phyloP scores from a whole-genome alignment of 2,888 invertebrate species.

The Orthonychiurus folsomi region DNA sequence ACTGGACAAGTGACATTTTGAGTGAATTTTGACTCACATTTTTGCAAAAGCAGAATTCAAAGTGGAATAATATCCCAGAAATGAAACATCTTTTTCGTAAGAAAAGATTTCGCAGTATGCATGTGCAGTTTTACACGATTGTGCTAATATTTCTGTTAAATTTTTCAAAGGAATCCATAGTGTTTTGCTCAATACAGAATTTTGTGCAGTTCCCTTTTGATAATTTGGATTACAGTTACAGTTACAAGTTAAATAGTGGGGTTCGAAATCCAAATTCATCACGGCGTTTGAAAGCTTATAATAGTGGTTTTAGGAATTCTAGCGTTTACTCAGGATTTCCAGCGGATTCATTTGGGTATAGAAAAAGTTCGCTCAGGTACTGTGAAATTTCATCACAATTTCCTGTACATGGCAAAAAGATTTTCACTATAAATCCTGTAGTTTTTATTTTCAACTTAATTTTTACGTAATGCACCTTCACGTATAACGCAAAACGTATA shows the following conservation, averaged over 20 bases:
- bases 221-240: slow-evolving; percentile 34
- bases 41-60: neutral
- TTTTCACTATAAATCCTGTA: neutral
- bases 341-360: neutral
- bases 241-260: slow-evolving; percentile 37
- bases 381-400: no score
- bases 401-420: neutral
- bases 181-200: neutral
- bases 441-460: neutral
- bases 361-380: neutral
- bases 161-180: neutral
- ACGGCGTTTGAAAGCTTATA: neutral
- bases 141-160: neutral
- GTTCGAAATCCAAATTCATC: slow-evolving; percentile 22
- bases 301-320: slow-evolving; percentile 15
- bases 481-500: no score
- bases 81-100: slow-evolving; percentile 8
- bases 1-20: neutral
- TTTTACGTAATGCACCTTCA: no score
- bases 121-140: neutral
- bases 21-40: neutral
- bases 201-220: neutral
- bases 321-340: slow-evolving; percentile 1
- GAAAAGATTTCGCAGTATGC: slow-evolving; percentile 1
- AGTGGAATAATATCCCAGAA: neutral